Conservation (phyloP, 1,140 invertebrate species). For the Rhyzopertha dominica region DNA sequence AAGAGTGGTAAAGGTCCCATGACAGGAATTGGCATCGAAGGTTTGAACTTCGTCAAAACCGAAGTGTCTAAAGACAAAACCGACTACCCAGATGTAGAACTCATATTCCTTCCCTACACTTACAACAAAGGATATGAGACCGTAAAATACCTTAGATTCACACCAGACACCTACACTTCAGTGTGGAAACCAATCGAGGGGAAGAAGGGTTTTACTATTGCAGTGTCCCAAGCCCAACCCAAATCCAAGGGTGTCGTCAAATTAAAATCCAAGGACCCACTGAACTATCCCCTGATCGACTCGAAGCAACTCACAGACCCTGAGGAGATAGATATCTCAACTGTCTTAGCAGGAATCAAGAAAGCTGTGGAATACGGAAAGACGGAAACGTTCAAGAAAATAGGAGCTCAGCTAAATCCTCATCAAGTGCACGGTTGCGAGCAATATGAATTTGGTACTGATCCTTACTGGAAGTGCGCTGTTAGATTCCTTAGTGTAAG, state of each 20-base stretch:
- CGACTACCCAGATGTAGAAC: slow-evolving; percentile 55
- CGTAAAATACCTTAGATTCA: slow-evolving; percentile 7
- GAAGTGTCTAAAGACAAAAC: slow-evolving; percentile 29
- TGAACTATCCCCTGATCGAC: slow-evolving; percentile 58
- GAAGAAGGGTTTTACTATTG: slow-evolving; percentile 33
- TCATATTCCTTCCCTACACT: slow-evolving; percentile 17
- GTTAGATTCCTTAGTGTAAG: slow-evolving; percentile 54
- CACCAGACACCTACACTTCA: slow-evolving; percentile 16
- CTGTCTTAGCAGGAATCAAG: slow-evolving; percentile 27
- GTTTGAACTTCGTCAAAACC: slow-evolving; percentile 45
- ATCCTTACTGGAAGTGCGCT: slow-evolving; percentile 42
- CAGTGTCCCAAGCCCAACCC: slow-evolving; percentile 67
- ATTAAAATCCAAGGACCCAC: slow-evolving; percentile 55
- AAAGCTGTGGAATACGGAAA: slow-evolving; percentile 20
- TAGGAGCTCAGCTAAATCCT: slow-evolving; percentile 16
- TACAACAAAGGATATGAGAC: slow-evolving; percentile 5
- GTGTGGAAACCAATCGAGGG: slow-evolving; percentile 12
- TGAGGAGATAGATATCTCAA: slow-evolving; percentile 44
- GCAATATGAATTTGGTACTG: slow-evolving; percentile 15
- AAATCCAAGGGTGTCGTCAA: slow-evolving; percentile 59
- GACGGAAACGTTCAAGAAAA: slow-evolving; percentile 24
- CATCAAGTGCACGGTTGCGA: slow-evolving; percentile 27
- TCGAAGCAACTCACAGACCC: slow-evolving; percentile 57
- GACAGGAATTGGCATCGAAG: slow-evolving; percentile 43
- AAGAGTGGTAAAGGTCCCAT: slow-evolving; percentile 46